These are phyloP conservation scores for Pseudococcus longispinus DNA, from an alignment of 2,888 invertebrate species.

Conservation along the genomic window DNA sequence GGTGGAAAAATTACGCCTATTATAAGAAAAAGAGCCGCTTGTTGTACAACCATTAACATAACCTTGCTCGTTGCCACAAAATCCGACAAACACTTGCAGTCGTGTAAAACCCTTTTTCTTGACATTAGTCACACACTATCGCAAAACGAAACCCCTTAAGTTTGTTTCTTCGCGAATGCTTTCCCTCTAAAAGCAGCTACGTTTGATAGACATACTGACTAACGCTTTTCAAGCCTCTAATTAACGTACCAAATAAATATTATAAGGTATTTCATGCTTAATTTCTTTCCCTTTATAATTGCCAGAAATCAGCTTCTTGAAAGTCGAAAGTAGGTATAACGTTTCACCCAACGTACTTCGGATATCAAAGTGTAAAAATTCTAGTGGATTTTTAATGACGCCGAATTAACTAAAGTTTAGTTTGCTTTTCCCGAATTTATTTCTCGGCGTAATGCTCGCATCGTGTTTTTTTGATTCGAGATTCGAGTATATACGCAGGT, in stretches of 20 bases:
- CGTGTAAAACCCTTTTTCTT: conserved; percentile 38
- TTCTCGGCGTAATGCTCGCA: not conserved
- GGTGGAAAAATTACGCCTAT: conserved; percentile 25
- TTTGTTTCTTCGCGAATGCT: conserved; percentile 2
- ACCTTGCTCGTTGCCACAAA: conserved; percentile 44
- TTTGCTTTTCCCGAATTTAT: not conserved
- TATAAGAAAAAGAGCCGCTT: conserved; percentile 1
- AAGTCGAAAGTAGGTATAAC: not conserved
- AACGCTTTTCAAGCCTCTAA: conserved; percentile 54
- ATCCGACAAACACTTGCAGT: conserved; percentile 20
- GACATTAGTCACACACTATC: conserved; percentile 52
- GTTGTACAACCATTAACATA: conserved; percentile 48
- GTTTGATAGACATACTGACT: conserved; percentile 55
- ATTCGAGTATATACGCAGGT: not conserved
- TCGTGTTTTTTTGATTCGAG: not conserved
- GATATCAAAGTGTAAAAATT: conserved; percentile 45
- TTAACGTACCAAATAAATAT: conserved; percentile 54
- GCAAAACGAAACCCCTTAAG: conserved; percentile 51
- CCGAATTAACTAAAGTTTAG: not conserved
- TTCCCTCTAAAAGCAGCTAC: conserved; percentile 50
- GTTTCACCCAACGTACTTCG: not conserved
- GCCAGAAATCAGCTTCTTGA: conserved; percentile 35
- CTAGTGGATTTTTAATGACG: conserved; percentile 42
- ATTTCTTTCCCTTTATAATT: conserved; percentile 50
- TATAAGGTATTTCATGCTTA: conserved; percentile 55